These are phyloP conservation scores for Pecten maximus DNA, from an alignment of 2,888 invertebrate species.

Conservation along the genomic window DNA sequence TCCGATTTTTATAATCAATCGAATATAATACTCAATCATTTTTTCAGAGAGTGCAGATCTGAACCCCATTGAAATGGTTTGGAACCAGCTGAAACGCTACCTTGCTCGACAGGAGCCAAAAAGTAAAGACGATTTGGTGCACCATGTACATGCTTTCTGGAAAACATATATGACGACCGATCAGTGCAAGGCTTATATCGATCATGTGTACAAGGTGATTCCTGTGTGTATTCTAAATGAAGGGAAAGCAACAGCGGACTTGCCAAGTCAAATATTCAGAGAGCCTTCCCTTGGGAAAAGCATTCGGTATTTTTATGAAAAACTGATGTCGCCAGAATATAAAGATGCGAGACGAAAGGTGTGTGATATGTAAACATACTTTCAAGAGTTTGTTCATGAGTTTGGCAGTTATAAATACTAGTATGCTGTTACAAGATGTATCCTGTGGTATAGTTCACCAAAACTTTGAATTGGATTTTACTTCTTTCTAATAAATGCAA, in stretches of 20 bases:
- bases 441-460: too few relatives aligned
- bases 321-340: not conserved
- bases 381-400: too few relatives aligned
- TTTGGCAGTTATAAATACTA: too few relatives aligned
- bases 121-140: too few relatives aligned
- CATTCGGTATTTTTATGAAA: slow-evolving; percentile 9
- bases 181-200: not conserved
- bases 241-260: not conserved
- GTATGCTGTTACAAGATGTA: too few relatives aligned
- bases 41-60: slow-evolving; percentile 5
- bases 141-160: slow-evolving; percentile 17
- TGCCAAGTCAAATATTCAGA: slow-evolving; percentile 29
- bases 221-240: not conserved
- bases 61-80: slow-evolving; percentile 1
- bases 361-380: too few relatives aligned
- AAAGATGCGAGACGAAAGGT: too few relatives aligned
- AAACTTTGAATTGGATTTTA: too few relatives aligned
- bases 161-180: not conserved
- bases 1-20: too few relatives aligned
- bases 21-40: too few relatives aligned
- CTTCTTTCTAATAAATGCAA: too few relatives aligned
- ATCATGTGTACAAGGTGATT: slow-evolving; percentile 17
- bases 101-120: not conserved
- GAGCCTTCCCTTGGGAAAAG: not conserved
- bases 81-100: not conserved